Evolutionary conservation across 2,797 vertebrate genomes (phyloP), one percentile per base, ranked within the genome.

Genomic region (Sebastes diploproa): DNA sequence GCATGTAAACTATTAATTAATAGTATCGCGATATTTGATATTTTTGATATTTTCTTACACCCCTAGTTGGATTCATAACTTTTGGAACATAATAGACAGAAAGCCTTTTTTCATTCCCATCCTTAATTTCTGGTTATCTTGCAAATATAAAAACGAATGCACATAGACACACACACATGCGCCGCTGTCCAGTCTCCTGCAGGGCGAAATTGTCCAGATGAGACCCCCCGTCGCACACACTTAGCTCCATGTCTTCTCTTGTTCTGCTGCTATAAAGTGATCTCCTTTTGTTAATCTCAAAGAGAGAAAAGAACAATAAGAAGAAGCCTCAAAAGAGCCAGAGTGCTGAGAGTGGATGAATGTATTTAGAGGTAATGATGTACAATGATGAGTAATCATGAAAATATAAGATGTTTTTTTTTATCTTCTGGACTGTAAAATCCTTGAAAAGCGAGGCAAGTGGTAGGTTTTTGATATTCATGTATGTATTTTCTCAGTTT

Each of bases 161-260:
- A 71, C 68, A 54, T 67, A 68, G 71, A 63, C 73, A 68, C 76
- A 66, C 76, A 75, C 67, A 81, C 59, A 61, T 64, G 72, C 63
- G 38, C 50, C 3, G 5, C 25, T 52, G 13, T 74, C 32, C 29
- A 10, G 72, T 77, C 75, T 86, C 82, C 81, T 72, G 87, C 84
- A 67, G 88, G 22, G 89, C 60, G 23, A 87, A 86, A 93, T 91
- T 90, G 85, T 78, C 52, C 78, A 86, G 85, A 87, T 87, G 83
- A 85, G 84, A 82, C 88, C 88, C 75, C 84, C 76, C 29, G 72
- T 60, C 9, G 66, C 20, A 25, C 76, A 77, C 81, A 82, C 84
- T 94, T 88, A 90, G 88, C 87, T 92, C 91, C 72, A 81, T 94
- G 81, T 92, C 92, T 89, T 56, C 50, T 86, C 73, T 63, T 54